phyloP scores from a whole-genome alignment of 2,888 invertebrate species.

The Marasmarcha lunaedactyla region DNA sequence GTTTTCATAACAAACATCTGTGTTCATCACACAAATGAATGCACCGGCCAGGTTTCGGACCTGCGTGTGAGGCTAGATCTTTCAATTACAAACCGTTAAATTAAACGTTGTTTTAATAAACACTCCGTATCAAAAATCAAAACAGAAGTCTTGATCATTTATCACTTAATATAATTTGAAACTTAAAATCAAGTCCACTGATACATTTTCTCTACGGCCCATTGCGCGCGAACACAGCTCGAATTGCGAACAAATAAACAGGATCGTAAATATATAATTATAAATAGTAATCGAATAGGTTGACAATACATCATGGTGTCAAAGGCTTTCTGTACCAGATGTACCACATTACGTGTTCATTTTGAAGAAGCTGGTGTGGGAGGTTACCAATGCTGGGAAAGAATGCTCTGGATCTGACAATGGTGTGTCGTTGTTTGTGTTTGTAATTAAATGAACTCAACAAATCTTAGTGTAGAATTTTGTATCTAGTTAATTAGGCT shows the following conservation, averaged over 20 bases:
- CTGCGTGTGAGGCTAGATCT: too few relatives aligned
- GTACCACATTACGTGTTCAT: conserved; percentile 63
- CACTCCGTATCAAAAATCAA: too few relatives aligned
- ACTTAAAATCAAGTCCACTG: conserved; percentile 19
- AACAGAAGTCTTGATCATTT: conserved; percentile 3
- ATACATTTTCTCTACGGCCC: conserved; percentile 27
- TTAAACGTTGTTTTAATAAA: too few relatives aligned
- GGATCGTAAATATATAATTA: conserved; percentile 38
- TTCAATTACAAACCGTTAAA: too few relatives aligned
- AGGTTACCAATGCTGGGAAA: conserved; percentile 18
- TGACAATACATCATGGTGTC: conserved; percentile 56
- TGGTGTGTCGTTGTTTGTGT: too few relatives aligned
- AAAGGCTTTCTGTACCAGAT: conserved; percentile 52
- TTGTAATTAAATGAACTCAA: too few relatives aligned
- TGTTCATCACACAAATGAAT: too few relatives aligned
- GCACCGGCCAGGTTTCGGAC: too few relatives aligned
- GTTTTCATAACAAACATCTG: too few relatives aligned
- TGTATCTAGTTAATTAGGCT: too few relatives aligned
- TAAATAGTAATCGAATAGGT: conserved; percentile 37
- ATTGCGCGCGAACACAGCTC: conserved; percentile 26
- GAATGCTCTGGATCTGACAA: conserved; percentile 13
- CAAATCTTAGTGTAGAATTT: too few relatives aligned
- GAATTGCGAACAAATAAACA: conserved; percentile 33
- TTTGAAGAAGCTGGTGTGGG: conserved; percentile 50
- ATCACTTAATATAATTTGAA: background rate